Conservation (phyloP, 1,140 invertebrate genomes). For the Lordiphosa mommai region DNA sequence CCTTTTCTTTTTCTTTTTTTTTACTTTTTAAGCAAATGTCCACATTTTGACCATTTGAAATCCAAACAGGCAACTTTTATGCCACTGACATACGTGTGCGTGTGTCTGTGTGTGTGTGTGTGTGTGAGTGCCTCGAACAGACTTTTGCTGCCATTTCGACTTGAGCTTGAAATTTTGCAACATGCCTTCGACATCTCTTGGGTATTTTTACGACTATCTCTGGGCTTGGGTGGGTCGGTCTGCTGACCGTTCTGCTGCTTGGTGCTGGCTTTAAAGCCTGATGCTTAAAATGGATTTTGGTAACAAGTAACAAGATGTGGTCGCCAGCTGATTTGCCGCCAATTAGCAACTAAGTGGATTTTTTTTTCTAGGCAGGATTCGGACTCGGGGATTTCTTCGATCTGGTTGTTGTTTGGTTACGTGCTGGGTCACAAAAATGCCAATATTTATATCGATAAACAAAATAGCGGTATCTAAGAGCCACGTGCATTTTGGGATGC, state of each 20-base stretch:
- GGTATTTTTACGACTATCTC: constrained; percentile 70
- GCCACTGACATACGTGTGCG: constrained; percentile 3
- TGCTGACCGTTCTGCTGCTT: neutral
- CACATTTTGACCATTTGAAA: constrained; percentile 75
- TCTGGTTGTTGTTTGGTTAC: constrained; percentile 21
- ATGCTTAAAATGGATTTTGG: constrained; percentile 46
- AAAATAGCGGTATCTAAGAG: constrained; percentile 51
- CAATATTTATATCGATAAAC: constrained; percentile 76
- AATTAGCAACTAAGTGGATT: constrained; percentile 75
- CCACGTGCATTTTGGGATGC: constrained; percentile 36
- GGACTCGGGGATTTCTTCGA: constrained; percentile 2
- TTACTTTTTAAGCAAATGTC: constrained; percentile 61
- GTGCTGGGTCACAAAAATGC: constrained; percentile 60
- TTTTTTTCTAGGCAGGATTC: constrained; percentile 46
- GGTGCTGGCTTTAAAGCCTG: constrained; percentile 15
- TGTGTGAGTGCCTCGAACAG: constrained; percentile 13
- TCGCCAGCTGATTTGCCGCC: constrained; percentile 64
- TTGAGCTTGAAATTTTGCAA: constrained; percentile 75
- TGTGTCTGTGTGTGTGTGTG: constrained; percentile 42
- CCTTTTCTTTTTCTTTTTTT: constrained; percentile 3
- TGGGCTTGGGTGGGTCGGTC: constrained; percentile 3
- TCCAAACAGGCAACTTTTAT: constrained; percentile 72
- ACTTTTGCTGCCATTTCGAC: constrained; percentile 53
- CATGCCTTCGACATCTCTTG: constrained; percentile 75
- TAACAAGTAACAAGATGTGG: constrained; percentile 6